Evolutionary conservation across 2,797 vertebrate species (phyloP), one percentile per base, ranked within the genome.

Genomic region (Arctocebus calabarensis): DNA sequence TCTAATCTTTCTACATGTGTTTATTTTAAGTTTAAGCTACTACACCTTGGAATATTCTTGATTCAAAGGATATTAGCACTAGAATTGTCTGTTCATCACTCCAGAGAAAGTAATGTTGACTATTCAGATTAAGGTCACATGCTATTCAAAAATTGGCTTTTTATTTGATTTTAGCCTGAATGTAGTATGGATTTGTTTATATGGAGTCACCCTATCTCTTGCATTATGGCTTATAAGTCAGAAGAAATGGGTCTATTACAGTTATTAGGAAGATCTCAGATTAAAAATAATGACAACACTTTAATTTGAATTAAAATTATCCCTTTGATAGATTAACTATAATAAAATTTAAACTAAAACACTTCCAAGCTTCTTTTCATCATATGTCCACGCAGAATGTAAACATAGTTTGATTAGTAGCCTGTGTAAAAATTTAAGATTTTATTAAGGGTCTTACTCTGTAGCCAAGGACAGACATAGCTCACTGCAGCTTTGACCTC

Each of bases 81-180:
- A 62, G 45, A 88, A 74, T 87, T 90, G 16, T 74, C 55, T 79
- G 6, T 68, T 7, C 83, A 79, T n/a, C 10, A 62, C 22, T 9
- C 29, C 16, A 40, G 57, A 73, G 37, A 34, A 37, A 57, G 19
- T 66, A 82, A 22, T 48, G 32, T 92, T 75, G 87, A 70, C 61
- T 74, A 4, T 90, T 88, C 2, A 40, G 25, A 81, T 27, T 87
- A 45, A 90, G 34, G 14, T 61, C 40, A 57, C 57, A 20, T 90
- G 12, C 9, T 22, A 75, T 22, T 90, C 9, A 84, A 91, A 91
- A 88, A 82, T 71, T 64, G 85, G 37, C 13, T 73, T 2, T 48
- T 87, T 75, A 43, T 85, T 85, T 89, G 71, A 82, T 90, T 96
- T 77, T 74, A 83, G 25, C 17, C 40, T 43, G n/a, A 90, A n/a